phyloP scores from a whole-genome alignment of 1,140 invertebrate species.

The Drosophila truncata region DNA sequence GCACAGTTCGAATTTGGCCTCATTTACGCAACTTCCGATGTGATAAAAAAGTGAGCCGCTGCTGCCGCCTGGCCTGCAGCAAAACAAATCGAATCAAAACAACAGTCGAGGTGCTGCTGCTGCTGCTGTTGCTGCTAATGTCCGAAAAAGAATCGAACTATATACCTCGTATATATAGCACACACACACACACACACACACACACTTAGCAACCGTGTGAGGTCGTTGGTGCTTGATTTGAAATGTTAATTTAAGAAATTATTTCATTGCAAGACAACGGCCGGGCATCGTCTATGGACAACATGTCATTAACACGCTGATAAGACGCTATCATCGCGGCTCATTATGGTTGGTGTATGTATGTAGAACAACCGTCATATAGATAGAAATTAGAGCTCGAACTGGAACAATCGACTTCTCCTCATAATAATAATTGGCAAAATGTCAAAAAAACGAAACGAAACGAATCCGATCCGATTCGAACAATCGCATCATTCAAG shows the following conservation, averaged over 20 bases:
- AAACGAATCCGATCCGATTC: not conserved
- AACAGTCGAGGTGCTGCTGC: slow-evolving; percentile 14
- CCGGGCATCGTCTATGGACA: slow-evolving; percentile 51
- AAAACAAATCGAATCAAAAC: slow-evolving; percentile 30
- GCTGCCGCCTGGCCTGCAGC: slow-evolving; percentile 1
- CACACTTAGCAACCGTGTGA: not conserved
- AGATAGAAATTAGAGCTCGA: slow-evolving; percentile 46
- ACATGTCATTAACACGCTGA: slow-evolving; percentile 79
- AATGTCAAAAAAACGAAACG: slow-evolving; percentile 47
- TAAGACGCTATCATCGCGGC: slow-evolving; percentile 64
- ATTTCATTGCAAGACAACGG: slow-evolving; percentile 64
- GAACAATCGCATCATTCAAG: slow-evolving; percentile 18
- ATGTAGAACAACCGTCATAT: slow-evolving; percentile 15
- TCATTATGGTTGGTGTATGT: slow-evolving; percentile 59
- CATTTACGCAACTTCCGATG: slow-evolving; percentile 79
- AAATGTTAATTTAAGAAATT: slow-evolving; percentile 80
- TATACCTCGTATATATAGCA: slow-evolving; percentile 4
- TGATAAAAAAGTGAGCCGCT: slow-evolving; percentile 59
- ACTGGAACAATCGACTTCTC: slow-evolving; percentile 46
- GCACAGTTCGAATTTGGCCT: slow-evolving; percentile 55
- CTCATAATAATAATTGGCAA: slow-evolving; percentile 64
- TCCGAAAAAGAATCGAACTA: slow-evolving; percentile 5
- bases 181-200: not conserved
- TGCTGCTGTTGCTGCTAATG: slow-evolving; percentile 5
- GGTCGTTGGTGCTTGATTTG: slow-evolving; percentile 8